phyloP scores from a whole-genome alignment of 2,113 vertebrate species.

The Eurystomus gularis region DNA sequence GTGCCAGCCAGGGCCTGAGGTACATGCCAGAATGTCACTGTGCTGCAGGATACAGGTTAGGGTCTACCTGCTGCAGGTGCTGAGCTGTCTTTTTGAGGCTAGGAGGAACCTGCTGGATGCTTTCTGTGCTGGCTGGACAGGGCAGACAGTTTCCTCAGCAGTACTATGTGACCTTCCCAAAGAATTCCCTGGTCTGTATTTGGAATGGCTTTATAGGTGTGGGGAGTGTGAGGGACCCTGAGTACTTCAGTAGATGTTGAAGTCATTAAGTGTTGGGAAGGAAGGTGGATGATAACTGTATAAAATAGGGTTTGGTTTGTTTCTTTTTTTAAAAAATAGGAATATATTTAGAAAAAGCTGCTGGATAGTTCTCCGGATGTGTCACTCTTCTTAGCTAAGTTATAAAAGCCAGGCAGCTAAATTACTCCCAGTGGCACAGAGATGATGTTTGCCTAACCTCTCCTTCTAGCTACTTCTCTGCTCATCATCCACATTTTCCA shows the following conservation, averaged over 20 bases:
- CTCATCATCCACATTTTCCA: neutral
- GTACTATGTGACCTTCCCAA: neutral
- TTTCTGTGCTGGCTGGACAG: neutral
- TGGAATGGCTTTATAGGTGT: neutral
- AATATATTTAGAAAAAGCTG: neutral
- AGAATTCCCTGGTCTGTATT: neutral
- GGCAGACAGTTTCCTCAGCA: neutral
- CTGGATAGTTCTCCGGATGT: neutral
- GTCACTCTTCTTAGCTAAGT: neutral
- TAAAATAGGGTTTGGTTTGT: neutral
- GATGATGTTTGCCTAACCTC: neutral
- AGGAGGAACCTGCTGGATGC: neutral
- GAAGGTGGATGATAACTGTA: neutral
- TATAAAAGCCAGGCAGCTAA: neutral
- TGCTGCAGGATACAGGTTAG: rapidly evolving
- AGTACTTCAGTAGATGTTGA: neutral
- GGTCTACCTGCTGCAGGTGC: neutral
- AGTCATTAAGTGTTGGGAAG: neutral
- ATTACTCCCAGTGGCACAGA: neutral
- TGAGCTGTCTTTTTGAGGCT: neutral
- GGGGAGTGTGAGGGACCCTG: neutral
- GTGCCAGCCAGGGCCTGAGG: neutral
- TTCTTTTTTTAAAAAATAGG: neutral
- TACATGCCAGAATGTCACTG: neutral
- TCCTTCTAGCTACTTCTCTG: neutral